phyloP scores from a whole-genome alignment of 2,888 invertebrate genomes.

The Noctua janthe region DNA sequence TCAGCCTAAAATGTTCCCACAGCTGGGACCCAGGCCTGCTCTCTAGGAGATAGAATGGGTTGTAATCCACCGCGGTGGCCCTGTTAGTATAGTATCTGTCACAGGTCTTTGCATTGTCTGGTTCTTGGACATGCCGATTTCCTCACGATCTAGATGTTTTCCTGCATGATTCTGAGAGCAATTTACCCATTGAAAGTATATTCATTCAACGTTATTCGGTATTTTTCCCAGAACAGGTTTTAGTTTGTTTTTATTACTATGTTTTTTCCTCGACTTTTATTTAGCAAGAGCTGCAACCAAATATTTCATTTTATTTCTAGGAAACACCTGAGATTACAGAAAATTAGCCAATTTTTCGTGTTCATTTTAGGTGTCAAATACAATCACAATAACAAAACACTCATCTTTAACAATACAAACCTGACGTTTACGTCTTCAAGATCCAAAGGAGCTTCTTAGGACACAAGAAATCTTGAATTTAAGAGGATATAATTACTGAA shows the following conservation, averaged over 20 bases:
- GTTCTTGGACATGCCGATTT: background rate
- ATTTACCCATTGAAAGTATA: background rate
- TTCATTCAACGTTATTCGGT: background rate
- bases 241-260: background rate
- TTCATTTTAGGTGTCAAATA: background rate
- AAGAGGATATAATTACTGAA: slow-evolving; percentile 18
- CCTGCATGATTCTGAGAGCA: background rate
- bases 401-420: slow-evolving; percentile 24
- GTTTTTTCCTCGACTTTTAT: background rate
- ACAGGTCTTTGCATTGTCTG: too few relatives aligned
- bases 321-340: background rate
- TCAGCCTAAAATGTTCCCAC: too few relatives aligned
- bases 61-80: too few relatives aligned
- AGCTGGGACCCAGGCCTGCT: too few relatives aligned
- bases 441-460: background rate
- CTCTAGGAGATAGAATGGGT: too few relatives aligned
- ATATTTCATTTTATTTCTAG: background rate
- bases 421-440: background rate
- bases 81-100: too few relatives aligned
- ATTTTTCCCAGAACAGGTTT: background rate
- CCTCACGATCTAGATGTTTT: background rate
- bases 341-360: background rate
- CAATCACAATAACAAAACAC: slow-evolving; percentile 31
- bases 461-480: slow-evolving; percentile 20
- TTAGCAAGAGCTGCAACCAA: background rate